Conservation (phyloP, 2,888 invertebrate genomes). For the Quadroppia sp. region DNA sequence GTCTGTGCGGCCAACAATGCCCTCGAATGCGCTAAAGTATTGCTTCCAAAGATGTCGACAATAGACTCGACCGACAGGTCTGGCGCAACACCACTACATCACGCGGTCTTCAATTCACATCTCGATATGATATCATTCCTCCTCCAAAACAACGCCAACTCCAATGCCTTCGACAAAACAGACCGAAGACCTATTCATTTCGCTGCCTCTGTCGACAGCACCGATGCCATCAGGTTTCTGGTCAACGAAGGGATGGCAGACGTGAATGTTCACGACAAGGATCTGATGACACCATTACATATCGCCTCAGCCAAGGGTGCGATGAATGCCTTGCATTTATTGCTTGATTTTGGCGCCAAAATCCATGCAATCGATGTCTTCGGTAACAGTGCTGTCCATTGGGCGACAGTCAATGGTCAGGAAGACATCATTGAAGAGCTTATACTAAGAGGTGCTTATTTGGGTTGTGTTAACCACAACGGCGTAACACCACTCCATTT, state of each 20-base stretch:
- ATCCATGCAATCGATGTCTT: conserved; percentile 59
- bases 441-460: neutral
- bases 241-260: conserved; percentile 53
- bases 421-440: conserved; percentile 35
- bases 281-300: conserved; percentile 60
- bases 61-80: conserved; percentile 52
- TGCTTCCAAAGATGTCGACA: conserved; percentile 52
- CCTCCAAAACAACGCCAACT: conserved; percentile 53
- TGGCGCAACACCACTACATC: conserved; percentile 53
- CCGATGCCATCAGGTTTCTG: conserved; percentile 50
- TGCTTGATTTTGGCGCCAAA: conserved; percentile 60
- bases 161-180: conserved; percentile 57
- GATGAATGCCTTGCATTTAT: conserved; percentile 53
- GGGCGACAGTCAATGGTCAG: conserved; percentile 29
- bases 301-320: conserved; percentile 61
- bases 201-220: conserved; percentile 55
- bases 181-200: conserved; percentile 62
- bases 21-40: conserved; percentile 58
- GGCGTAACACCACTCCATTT: conserved; percentile 60
- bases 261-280: conserved; percentile 55
- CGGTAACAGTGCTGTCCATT: conserved; percentile 61
- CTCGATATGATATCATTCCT: conserved; percentile 53
- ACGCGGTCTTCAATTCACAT: conserved; percentile 60
- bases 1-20: conserved; percentile 63
- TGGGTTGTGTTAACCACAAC: conserved; percentile 21